Evolutionary conservation across 2,113 vertebrate genomes (phyloP).

Genomic region (Lipophrys pholis): DNA sequence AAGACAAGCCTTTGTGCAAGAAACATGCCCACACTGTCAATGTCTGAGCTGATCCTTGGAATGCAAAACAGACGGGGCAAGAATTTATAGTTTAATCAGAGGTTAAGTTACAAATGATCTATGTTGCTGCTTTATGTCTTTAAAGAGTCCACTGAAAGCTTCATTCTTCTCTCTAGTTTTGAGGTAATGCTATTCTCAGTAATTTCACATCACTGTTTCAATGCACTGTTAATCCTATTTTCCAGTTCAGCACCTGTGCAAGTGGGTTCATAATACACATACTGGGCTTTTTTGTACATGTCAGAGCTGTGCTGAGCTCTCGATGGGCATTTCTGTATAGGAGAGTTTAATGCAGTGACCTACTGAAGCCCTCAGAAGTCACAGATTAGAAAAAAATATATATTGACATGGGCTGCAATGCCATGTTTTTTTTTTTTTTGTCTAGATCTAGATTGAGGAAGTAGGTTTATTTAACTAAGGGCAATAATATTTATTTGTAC

Average conservation of each 20-base stretch:
- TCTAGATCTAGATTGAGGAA: slow-evolving; percentile 10
- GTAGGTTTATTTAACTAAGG: slow-evolving; percentile 51
- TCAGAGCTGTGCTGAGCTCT: slow-evolving; percentile 35
- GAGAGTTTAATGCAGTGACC: slow-evolving; percentile 50
- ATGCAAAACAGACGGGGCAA: slow-evolving; percentile 1
- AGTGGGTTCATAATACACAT: slow-evolving; percentile 40
- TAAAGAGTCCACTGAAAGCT: slow-evolving; percentile 31
- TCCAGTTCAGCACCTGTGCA: slow-evolving; percentile 5
- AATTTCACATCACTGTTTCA: slow-evolving; percentile 31
- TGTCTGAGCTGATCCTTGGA: slow-evolving; percentile 80
- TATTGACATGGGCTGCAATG: not conserved
- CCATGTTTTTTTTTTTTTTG: not conserved
- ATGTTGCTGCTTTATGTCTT: slow-evolving; percentile 15
- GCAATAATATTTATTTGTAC: slow-evolving; percentile 61
- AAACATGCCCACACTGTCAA: slow-evolving; percentile 94
- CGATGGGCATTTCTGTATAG: slow-evolving; percentile 26
- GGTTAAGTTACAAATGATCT: slow-evolving; percentile 25
- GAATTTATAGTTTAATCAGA: slow-evolving; percentile 25
- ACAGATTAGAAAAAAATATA: slow-evolving; percentile 6
- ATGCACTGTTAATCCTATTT: slow-evolving; percentile 15
- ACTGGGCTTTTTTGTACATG: slow-evolving; percentile 55
- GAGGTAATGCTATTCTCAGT: slow-evolving; percentile 3
- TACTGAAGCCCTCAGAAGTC: slow-evolving; percentile 43
- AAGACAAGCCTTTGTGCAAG: slow-evolving; percentile 98
- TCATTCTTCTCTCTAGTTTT: slow-evolving; percentile 15